Evolutionary conservation across 2,113 vertebrate genomes (phyloP).

Genomic region (Riparia riparia): DNA sequence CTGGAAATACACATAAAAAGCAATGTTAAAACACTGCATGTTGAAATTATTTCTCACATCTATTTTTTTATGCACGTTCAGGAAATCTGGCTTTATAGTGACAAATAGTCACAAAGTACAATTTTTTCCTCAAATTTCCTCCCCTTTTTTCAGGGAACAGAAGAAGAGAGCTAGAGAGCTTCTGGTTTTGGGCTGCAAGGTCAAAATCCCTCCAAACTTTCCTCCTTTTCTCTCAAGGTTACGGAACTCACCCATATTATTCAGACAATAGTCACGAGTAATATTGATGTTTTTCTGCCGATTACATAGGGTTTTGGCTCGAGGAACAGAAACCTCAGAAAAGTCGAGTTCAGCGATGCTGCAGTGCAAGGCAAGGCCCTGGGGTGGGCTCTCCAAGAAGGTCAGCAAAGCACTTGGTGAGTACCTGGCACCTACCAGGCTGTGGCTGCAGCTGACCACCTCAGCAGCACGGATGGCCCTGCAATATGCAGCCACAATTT

Average conservation of each 20-base stretch:
- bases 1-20: background rate
- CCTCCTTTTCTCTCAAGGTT: background rate
- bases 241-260: background rate
- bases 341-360: accelerated
- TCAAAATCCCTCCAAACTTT: background rate
- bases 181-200: background rate
- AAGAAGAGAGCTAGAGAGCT: background rate
- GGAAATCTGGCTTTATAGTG: background rate
- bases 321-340: background rate
- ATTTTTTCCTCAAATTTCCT: background rate
- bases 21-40: background rate
- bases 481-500: accelerated
- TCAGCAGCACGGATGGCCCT: background rate
- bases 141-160: background rate
- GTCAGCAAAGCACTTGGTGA: background rate
- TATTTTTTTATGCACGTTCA: background rate
- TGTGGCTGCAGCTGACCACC: background rate
- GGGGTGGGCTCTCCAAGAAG: background rate
- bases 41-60: background rate
- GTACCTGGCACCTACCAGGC: accelerated
- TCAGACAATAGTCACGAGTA: background rate
- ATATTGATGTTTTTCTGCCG: background rate
- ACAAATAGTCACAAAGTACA: background rate
- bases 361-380: background rate
- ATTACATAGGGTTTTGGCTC: background rate